Conservation (phyloP, 1,140 invertebrate genomes). For the Littorina saxatilis region DNA sequence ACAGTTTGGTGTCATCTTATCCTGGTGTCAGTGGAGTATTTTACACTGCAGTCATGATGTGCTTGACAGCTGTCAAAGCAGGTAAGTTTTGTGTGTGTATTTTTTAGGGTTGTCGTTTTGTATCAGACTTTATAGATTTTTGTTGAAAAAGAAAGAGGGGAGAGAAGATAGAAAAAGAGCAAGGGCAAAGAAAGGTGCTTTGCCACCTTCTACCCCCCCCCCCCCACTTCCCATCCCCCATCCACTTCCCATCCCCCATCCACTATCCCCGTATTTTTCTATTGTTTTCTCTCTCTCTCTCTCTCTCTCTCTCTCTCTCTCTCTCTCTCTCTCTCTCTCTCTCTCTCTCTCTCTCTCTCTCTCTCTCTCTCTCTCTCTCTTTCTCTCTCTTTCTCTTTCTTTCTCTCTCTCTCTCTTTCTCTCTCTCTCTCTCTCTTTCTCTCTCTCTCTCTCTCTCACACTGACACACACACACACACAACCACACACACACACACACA, state of each 20-base stretch:
- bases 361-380: background rate
- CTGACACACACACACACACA: too few species aligned
- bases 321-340: background rate
- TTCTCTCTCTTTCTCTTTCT: background rate
- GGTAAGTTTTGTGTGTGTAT: constrained; percentile 5
- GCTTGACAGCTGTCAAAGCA: constrained; percentile 19
- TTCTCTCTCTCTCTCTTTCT: background rate
- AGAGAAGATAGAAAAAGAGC: too few species aligned
- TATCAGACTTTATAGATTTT: too few species aligned
- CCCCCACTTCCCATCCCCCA: background rate
- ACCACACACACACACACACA: too few species aligned
- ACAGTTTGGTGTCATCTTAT: too few species aligned
- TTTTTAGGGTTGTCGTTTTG: background rate
- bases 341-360: constrained; percentile 5
- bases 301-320: background rate
- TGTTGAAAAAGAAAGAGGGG: too few species aligned
- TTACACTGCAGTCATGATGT: background rate
- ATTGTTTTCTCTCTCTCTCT: constrained; percentile 13
- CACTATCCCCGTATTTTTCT: constrained; percentile 1
- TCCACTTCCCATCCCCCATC: background rate
- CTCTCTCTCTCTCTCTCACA: background rate
- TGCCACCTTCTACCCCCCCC: background rate
- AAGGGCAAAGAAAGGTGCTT: too few species aligned
- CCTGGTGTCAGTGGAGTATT: background rate
- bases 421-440: background rate